phyloP scores from a whole-genome alignment of 2,113 vertebrate genomes.

The Gorsachius goisagi region DNA sequence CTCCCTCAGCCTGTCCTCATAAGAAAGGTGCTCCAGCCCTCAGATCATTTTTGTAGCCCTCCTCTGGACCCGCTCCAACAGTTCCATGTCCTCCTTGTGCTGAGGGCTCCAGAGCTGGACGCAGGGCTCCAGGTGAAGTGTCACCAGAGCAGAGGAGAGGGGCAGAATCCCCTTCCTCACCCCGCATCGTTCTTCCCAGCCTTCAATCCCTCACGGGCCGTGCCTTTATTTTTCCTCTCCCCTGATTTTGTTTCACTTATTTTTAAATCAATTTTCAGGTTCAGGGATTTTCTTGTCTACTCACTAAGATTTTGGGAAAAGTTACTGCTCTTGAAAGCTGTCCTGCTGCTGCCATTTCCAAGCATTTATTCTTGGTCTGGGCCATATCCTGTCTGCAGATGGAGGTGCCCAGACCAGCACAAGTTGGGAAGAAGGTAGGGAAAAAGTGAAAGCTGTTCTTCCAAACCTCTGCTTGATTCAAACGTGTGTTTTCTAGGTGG shows the following conservation, averaged over 20 bases:
- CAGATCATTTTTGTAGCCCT: no score
- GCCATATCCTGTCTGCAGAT: neutral
- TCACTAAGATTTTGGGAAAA: neutral
- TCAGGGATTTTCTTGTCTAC: neutral
- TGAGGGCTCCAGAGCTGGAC: no score
- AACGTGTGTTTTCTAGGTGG: no score
- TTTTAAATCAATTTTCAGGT: neutral
- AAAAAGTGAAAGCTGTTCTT: neutral
- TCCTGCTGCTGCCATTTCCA: accelerated
- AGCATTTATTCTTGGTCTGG: accelerated
- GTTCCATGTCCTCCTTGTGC: no score
- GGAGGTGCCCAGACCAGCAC: neutral
- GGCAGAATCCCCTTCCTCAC: no score
- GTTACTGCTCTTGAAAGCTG: neutral
- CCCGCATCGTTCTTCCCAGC: neutral
- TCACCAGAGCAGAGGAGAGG: no score
- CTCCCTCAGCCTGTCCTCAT: no score
- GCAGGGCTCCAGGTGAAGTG: no score
- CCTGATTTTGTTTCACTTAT: neutral
- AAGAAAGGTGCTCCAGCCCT: no score
- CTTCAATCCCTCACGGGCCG: neutral
- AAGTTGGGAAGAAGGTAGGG: neutral
- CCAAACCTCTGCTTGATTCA: neutral
- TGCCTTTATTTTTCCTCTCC: neutral
- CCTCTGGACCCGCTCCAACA: no score